Conservation (phyloP, 2,113 vertebrate species). For the Struthidea cinerea region DNA sequence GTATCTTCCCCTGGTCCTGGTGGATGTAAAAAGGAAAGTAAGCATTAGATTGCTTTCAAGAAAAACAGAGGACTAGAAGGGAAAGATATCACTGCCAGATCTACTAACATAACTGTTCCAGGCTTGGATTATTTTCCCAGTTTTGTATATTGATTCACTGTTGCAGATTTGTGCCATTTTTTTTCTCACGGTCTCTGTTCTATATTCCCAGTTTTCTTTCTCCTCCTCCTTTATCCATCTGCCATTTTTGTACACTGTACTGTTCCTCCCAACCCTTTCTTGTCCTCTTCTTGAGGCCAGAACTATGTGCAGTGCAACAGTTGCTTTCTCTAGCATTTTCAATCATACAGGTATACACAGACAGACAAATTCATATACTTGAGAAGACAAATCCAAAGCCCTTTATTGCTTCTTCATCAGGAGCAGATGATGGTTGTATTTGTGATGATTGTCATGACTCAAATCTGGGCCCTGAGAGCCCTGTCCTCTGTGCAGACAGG, state of each 20-base stretch:
- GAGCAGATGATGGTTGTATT: background rate
- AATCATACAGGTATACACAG: background rate
- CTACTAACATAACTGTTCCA: background rate
- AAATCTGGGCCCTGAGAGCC: background rate
- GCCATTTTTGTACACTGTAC: background rate
- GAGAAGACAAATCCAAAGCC: background rate
- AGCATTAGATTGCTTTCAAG: background rate
- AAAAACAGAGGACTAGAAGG: background rate
- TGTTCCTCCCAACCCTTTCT: background rate
- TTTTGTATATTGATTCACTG: background rate
- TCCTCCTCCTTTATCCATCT: background rate
- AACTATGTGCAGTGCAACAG: background rate
- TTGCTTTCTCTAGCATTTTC: background rate
- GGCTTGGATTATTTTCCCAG: background rate
- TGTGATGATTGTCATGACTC: background rate
- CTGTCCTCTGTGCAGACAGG: background rate
- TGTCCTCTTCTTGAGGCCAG: background rate
- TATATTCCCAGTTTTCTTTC: background rate
- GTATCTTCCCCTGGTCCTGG: background rate
- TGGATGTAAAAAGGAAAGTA: background rate
- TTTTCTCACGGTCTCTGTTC: background rate
- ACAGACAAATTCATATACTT: background rate
- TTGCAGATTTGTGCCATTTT: background rate
- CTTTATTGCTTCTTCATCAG: background rate
- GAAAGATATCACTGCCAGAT: background rate